These are phyloP conservation scores for Acyrthosiphon pisum DNA, from an alignment of 1,140 invertebrate species.

Conservation along the genomic window DNA sequence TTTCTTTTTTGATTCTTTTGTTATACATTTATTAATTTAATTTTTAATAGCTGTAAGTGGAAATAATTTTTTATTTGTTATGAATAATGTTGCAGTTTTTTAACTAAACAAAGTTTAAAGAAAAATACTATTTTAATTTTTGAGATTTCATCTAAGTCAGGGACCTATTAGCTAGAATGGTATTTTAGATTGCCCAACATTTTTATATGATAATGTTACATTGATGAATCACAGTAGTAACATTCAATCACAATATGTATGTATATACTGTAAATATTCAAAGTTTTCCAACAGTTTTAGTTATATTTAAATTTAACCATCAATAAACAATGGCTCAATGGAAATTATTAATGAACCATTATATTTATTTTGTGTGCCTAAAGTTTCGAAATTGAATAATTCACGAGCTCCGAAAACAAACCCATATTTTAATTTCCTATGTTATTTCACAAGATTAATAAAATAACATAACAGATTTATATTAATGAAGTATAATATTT, in stretches of 20 bases:
- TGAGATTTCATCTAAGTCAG: neutral
- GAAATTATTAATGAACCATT: slow-evolving; percentile 34
- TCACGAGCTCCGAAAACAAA: slow-evolving; percentile 32
- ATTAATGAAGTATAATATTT: slow-evolving; percentile 10
- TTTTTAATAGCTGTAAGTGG: neutral
- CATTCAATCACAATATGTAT: neutral
- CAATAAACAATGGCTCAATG: slow-evolving; percentile 7
- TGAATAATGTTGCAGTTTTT: too few relatives aligned
- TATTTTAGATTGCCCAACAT: too few relatives aligned
- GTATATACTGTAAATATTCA: neutral
- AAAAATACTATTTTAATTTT: neutral
- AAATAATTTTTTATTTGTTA: too few relatives aligned
- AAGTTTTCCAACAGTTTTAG: neutral
- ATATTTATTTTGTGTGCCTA: neutral
- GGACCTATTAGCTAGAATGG: neutral
- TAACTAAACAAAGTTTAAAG: neutral
- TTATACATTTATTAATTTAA: neutral
- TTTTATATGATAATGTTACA: neutral
- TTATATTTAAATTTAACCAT: slow-evolving; percentile 34
- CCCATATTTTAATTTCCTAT: slow-evolving; percentile 15
- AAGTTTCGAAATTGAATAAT: slow-evolving; percentile 33
- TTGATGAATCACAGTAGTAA: neutral
- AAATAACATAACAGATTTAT: slow-evolving; percentile 15
- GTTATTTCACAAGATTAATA: neutral
- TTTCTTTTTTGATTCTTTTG: neutral